A percentile compares a stretch with the other conserved stretches of the same genome.
These are phyloP conservation scores for Darevskia mixta DNA, from an alignment of 2,797 vertebrate genomes.

Conservation along the genomic window DNA sequence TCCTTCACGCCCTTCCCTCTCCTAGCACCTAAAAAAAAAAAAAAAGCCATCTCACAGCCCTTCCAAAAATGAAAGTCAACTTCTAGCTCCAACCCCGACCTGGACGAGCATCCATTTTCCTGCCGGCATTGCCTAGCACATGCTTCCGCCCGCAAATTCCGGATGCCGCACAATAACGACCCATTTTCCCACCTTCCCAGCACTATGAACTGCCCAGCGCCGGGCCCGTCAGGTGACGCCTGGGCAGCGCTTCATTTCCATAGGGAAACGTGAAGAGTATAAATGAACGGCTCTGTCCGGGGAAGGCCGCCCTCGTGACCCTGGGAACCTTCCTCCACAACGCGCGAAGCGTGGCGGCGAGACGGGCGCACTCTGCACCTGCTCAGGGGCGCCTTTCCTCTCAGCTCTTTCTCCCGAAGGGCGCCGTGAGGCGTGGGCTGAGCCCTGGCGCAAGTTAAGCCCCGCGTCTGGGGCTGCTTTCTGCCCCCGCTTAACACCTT, in stretches of 20 bases:
- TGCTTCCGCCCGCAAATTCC: too few species aligned
- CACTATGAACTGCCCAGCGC: not conserved
- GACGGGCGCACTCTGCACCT: not conserved
- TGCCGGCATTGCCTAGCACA: not conserved
- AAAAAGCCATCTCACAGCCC: too few species aligned
- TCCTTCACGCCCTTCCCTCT: not conserved
- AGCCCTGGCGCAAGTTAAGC: not conserved
- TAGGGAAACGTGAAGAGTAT: not conserved
- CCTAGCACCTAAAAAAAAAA: not conserved
- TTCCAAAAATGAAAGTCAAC: not conserved
- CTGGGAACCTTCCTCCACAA: too few species aligned
- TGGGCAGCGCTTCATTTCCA: not conserved
- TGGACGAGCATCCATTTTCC: not conserved
- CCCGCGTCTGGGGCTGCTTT: not conserved
- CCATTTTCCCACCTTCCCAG: too few species aligned
- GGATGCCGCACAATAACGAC: too few species aligned
- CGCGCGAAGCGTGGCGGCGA: not conserved
- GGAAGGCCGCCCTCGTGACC: not conserved
- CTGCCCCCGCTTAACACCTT: not conserved
- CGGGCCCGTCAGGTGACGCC: not conserved
- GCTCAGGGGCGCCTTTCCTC: not conserved
- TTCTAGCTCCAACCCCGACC: not conserved
- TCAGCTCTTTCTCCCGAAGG: not conserved
- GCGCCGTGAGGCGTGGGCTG: not conserved
- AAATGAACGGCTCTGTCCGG: too few species aligned